Conservation (phyloP, 2,888 invertebrate genomes). For the Dolichopus griseipennis region DNA sequence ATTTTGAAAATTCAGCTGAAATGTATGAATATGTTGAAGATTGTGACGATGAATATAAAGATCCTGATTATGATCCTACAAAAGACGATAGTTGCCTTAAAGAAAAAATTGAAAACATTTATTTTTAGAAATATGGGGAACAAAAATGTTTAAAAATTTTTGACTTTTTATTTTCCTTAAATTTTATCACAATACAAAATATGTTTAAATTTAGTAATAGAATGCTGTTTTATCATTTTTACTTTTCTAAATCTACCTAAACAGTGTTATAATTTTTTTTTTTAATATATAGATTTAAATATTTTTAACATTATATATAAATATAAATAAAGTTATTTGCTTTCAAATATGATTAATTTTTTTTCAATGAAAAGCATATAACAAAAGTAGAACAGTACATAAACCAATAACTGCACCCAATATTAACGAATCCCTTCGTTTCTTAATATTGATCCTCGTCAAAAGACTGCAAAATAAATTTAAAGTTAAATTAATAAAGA, state of each 20-base stretch:
- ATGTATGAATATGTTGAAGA: neutral
- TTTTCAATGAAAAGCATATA: conserved; percentile 65
- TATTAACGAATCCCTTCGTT: conserved; percentile 88
- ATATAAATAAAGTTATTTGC: neutral
- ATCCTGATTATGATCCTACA: neutral
- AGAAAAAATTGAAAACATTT: no score
- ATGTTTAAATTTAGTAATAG: neutral
- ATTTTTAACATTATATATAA: neutral
- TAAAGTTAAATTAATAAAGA: neutral
- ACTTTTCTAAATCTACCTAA: neutral
- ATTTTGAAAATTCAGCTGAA: neutral
- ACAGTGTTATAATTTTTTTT: neutral
- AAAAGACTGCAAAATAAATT: conserved; percentile 60
- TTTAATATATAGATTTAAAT: neutral
- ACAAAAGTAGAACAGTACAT: conserved; percentile 78
- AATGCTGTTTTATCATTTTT: neutral
- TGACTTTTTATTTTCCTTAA: neutral
- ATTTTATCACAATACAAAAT: conserved; percentile 1
- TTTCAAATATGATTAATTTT: neutral
- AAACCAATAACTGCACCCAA: conserved; percentile 78
- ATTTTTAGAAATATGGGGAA: no score
- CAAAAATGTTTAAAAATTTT: neutral
- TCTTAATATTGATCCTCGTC: conserved; percentile 87
- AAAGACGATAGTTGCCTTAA: neutral
- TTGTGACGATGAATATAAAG: neutral